Evolutionary conservation across 2,888 invertebrate species (phyloP).

Genomic region (Matsumyia berberina): DNA sequence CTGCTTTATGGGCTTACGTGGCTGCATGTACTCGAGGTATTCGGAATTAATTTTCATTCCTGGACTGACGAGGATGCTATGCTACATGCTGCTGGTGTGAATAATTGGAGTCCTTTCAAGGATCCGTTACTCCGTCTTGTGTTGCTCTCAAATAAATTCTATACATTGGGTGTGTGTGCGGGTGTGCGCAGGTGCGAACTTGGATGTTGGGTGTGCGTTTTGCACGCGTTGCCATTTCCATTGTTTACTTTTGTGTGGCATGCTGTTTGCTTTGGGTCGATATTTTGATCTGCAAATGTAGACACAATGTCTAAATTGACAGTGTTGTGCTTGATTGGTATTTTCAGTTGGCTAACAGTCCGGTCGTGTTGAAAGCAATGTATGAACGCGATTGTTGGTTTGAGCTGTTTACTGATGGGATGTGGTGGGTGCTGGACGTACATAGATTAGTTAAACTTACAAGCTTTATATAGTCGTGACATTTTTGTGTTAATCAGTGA

Average conservation of each 20-base stretch:
- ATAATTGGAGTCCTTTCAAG: constrained; percentile 42
- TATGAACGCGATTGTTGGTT: no score
- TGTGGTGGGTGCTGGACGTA: no score
- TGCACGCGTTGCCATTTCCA: constrained; percentile 28
- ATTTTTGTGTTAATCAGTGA: no score
- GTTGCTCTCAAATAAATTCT: constrained; percentile 8
- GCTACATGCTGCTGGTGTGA: constrained; percentile 17
- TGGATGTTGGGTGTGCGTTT: neutral
- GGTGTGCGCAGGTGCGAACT: constrained; percentile 34
- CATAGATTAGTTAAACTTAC: no score
- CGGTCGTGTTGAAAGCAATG: no score
- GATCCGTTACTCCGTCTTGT: constrained; percentile 3
- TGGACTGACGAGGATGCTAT: constrained; percentile 31
- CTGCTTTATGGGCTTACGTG: constrained; percentile 63
- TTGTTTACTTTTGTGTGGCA: neutral
- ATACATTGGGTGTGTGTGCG: constrained; percentile 1
- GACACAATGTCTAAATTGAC: no score
- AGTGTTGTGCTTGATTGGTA: no score
- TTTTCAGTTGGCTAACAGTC: no score
- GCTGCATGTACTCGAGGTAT: constrained; percentile 60
- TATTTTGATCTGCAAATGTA: neutral
- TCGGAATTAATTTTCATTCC: constrained; percentile 43
- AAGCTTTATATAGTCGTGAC: no score
- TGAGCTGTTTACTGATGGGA: no score
- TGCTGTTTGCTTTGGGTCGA: neutral